phyloP scores from a whole-genome alignment of 2,113 vertebrate genomes.

The Lophura nycthemera region DNA sequence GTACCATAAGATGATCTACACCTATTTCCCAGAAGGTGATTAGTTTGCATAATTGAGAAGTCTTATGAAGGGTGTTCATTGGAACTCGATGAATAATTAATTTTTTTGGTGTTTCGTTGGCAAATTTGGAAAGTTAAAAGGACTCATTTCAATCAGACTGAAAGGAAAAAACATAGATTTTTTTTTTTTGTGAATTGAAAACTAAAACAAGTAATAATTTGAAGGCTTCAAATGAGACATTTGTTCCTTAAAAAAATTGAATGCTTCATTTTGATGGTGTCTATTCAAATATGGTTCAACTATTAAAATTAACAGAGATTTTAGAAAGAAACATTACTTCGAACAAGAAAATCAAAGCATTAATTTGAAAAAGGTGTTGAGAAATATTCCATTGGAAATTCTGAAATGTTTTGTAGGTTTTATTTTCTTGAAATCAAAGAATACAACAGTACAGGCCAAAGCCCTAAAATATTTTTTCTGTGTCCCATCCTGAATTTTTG shows the following conservation, averaged over 20 bases:
- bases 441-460: neutral
- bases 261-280: neutral
- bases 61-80: slow-evolving; percentile 51
- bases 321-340: neutral
- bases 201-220: slow-evolving; percentile 16
- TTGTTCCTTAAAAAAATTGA: neutral
- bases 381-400: neutral
- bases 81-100: slow-evolving; percentile 49
- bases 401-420: neutral
- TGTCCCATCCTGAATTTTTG: neutral
- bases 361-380: neutral
- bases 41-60: slow-evolving; percentile 62
- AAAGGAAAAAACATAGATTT: neutral
- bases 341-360: neutral
- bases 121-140: slow-evolving; percentile 43
- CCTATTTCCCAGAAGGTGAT: slow-evolving; percentile 71
- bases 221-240: neutral
- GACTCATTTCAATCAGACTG: slow-evolving; percentile 27
- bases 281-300: neutral
- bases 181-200: slow-evolving; percentile 3
- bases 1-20: slow-evolving; percentile 40
- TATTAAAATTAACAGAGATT: neutral
- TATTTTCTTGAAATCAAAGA: neutral
- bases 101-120: slow-evolving; percentile 14
- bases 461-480: neutral